Conservation (phyloP, 1,140 invertebrate genomes). For the Anthonomus grandis region DNA sequence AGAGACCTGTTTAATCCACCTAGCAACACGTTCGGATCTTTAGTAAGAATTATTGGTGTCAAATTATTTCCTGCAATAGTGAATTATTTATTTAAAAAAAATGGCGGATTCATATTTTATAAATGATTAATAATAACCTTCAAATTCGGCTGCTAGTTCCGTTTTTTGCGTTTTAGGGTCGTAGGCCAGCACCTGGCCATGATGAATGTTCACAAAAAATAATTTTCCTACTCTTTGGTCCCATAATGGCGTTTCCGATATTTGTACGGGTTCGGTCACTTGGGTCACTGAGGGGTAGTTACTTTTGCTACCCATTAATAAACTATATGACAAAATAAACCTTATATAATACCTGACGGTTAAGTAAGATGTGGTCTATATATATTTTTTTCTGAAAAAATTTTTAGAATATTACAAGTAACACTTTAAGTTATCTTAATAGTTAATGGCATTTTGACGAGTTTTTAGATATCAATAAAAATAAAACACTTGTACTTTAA, state of each 20-base stretch:
- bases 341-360: no score
- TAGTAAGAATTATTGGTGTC: constrained; percentile 65
- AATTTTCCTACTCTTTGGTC: constrained; percentile 58
- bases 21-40: constrained; percentile 58
- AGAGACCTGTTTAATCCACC: constrained; percentile 62
- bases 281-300: constrained; percentile 60
- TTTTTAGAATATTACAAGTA: no score
- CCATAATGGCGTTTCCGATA: constrained; percentile 68
- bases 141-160: constrained; percentile 42
- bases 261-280: constrained; percentile 56
- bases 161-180: constrained; percentile 53
- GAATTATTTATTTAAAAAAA: background rate
- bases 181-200: constrained; percentile 56
- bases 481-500: no score
- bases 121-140: constrained; percentile 47
- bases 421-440: no score
- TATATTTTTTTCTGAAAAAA: no score
- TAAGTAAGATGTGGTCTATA: no score
- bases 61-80: constrained; percentile 38
- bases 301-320: no score
- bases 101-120: no score
- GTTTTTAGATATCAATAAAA: no score
- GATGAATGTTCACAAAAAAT: constrained; percentile 65
- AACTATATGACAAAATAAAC: no score
- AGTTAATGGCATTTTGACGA: no score